Percentiles rank a stretch among this genome's conserved stretches.
phyloP scores from a whole-genome alignment of 2,888 invertebrate species.

The Argyresthia albistria region DNA sequence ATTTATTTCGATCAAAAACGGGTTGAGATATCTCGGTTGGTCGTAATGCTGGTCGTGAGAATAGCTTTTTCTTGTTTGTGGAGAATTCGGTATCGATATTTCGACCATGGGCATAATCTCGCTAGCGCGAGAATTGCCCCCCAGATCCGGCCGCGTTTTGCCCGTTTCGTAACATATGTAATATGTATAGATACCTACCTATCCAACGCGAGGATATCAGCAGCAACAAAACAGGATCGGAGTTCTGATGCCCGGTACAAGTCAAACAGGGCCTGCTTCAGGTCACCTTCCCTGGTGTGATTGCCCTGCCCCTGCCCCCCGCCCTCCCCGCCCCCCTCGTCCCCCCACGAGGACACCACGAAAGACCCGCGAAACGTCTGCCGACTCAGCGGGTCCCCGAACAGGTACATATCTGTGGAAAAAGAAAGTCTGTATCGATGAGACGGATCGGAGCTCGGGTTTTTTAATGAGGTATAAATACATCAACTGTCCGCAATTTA shows the following conservation, averaged over 20 bases:
- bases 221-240: constrained; percentile 81
- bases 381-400: constrained; percentile 80
- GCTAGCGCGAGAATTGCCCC: too few species aligned
- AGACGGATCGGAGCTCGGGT: too few species aligned
- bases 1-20: too few species aligned
- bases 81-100: too few species aligned
- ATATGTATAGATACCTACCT: constrained; percentile 68
- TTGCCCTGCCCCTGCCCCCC: constrained; percentile 78
- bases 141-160: too few species aligned
- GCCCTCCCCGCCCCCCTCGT: constrained; percentile 75
- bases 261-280: constrained; percentile 82
- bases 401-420: constrained; percentile 81
- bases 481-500: too few species aligned
- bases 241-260: constrained; percentile 82
- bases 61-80: too few species aligned
- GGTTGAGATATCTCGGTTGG: too few species aligned
- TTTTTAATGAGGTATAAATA: too few species aligned
- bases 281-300: constrained; percentile 80
- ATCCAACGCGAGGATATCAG: constrained; percentile 88
- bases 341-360: constrained; percentile 80
- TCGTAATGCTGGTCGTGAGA: too few species aligned
- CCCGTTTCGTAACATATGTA: neutral
- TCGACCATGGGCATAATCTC: too few species aligned
- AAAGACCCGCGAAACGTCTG: constrained; percentile 89
- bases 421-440: constrained; percentile 2